These are phyloP conservation scores for Pteromalus puparum DNA, from an alignment of 1,140 invertebrate genomes.

Conservation along the genomic window DNA sequence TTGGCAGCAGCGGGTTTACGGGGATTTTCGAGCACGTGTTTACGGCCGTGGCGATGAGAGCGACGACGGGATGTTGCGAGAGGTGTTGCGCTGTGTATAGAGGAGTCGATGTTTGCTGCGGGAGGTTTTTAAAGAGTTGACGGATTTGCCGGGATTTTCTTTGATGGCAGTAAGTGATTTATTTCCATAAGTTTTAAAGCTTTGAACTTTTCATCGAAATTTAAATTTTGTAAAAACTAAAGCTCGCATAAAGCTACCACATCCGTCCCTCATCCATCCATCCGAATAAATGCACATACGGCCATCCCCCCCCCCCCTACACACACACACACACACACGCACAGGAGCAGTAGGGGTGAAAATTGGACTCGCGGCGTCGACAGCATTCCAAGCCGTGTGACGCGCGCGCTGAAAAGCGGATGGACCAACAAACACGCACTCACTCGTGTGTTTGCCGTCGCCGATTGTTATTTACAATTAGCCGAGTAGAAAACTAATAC, in stretches of 20 bases:
- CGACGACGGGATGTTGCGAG: not conserved
- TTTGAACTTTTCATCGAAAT: too few relatives aligned
- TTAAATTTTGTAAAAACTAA: too few relatives aligned
- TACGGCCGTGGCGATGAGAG: not conserved
- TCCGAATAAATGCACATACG: not conserved
- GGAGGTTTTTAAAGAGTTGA: too few relatives aligned
- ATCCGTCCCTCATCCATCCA: too few relatives aligned
- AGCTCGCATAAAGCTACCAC: too few relatives aligned
- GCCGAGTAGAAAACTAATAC: slow-evolving; percentile 64
- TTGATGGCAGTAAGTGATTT: not conserved
- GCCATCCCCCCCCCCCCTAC: too few relatives aligned
- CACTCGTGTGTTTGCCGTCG: slow-evolving; percentile 45
- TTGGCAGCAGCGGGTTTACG: not conserved
- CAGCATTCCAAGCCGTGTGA: not conserved
- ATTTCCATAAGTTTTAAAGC: too few relatives aligned
- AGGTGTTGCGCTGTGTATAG: too few relatives aligned
- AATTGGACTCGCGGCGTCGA: slow-evolving; percentile 18
- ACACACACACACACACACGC: not conserved
- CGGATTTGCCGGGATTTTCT: not conserved
- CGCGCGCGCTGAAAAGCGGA: slow-evolving; percentile 25
- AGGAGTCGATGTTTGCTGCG: too few relatives aligned
- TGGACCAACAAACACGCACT: slow-evolving; percentile 41
- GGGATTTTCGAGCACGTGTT: slow-evolving; percentile 1
- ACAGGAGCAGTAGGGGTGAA: not conserved
- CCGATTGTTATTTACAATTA: slow-evolving; percentile 63